A percentile compares a stretch with the other conserved stretches of the same genome.
These are phyloP conservation scores for Heliconius sara DNA, from an alignment of 2,888 invertebrate species.

Conservation along the genomic window DNA sequence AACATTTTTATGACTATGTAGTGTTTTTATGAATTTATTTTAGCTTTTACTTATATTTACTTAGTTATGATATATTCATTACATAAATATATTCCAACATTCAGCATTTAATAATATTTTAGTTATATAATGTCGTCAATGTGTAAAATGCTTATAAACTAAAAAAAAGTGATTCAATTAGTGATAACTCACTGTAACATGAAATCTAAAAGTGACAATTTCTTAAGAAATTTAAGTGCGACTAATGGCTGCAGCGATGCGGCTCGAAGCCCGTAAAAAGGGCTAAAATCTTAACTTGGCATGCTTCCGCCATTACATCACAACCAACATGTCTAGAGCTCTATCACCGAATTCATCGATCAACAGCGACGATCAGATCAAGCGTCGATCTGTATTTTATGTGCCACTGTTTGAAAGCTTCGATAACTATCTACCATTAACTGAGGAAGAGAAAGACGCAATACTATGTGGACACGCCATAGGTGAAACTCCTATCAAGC, in stretches of 20 bases:
- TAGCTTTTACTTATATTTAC: slow-evolving; percentile 5
- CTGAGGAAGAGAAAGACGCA: slow-evolving; percentile 77
- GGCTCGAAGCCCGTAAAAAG: slow-evolving; percentile 62
- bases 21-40: background rate
- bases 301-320: slow-evolving; percentile 65
- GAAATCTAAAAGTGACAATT: slow-evolving; percentile 59
- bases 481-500: slow-evolving; percentile 59
- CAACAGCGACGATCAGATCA: slow-evolving; percentile 79
- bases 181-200: slow-evolving; percentile 64
- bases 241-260: slow-evolving; percentile 71
- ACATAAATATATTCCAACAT: slow-evolving; percentile 60
- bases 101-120: slow-evolving; percentile 39
- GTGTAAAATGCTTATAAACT: slow-evolving; percentile 47
- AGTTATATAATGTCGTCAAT: slow-evolving; percentile 43
- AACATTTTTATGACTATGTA: slow-evolving; percentile 22
- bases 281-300: slow-evolving; percentile 68
- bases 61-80: background rate
- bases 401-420: slow-evolving; percentile 87
- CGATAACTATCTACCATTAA: slow-evolving; percentile 83
- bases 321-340: slow-evolving; percentile 71
- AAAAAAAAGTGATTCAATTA: slow-evolving; percentile 56
- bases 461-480: slow-evolving; percentile 68
- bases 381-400: slow-evolving; percentile 90
- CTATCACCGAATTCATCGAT: slow-evolving; percentile 66
- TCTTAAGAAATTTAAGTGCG: slow-evolving; percentile 65